These are phyloP conservation scores for Gobiocypris rarus DNA, from an alignment of 2,113 vertebrate genomes.

Conservation along the genomic window DNA sequence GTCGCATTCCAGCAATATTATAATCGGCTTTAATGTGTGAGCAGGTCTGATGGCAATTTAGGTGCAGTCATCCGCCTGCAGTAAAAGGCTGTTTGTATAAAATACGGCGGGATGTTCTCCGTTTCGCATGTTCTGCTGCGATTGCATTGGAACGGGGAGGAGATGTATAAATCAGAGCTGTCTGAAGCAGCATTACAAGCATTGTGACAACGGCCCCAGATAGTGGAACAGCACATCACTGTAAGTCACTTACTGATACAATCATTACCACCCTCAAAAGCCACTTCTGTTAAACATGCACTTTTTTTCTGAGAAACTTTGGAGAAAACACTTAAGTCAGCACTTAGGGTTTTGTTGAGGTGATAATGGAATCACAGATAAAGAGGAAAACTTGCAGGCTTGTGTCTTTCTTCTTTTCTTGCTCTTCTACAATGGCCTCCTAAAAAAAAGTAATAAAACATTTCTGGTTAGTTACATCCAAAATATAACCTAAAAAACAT, in stretches of 20 bases:
- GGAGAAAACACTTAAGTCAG: slow-evolving; percentile 10
- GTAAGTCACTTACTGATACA: slow-evolving; percentile 45
- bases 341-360: slow-evolving; percentile 7
- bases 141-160: slow-evolving; percentile 49
- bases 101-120: slow-evolving; percentile 48
- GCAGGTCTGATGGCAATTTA: slow-evolving; percentile 51
- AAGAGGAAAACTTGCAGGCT: slow-evolving; percentile 82
- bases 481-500: not conserved
- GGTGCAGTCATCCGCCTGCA: slow-evolving; percentile 36
- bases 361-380: slow-evolving; percentile 21
- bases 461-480: not conserved
- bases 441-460: slow-evolving; percentile 63
- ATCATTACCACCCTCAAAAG: slow-evolving; percentile 45
- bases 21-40: slow-evolving; percentile 46
- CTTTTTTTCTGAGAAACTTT: not conserved
- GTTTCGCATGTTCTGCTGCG: slow-evolving; percentile 47
- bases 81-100: slow-evolving; percentile 57
- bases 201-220: not conserved
- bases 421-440: slow-evolving; percentile 97
- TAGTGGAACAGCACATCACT: slow-evolving; percentile 6
- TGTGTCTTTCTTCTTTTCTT: slow-evolving; percentile 94
- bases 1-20: slow-evolving; percentile 3
- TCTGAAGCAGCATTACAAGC: slow-evolving; percentile 5
- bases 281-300: slow-evolving; percentile 34
- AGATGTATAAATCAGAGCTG: slow-evolving; percentile 57